Percentiles rank a stretch among this genome's conserved stretches.
Evolutionary conservation across 37 sponge, comb jelly and placozoan genomes (phyloP).

Genomic region (Geodia barretti): DNA sequence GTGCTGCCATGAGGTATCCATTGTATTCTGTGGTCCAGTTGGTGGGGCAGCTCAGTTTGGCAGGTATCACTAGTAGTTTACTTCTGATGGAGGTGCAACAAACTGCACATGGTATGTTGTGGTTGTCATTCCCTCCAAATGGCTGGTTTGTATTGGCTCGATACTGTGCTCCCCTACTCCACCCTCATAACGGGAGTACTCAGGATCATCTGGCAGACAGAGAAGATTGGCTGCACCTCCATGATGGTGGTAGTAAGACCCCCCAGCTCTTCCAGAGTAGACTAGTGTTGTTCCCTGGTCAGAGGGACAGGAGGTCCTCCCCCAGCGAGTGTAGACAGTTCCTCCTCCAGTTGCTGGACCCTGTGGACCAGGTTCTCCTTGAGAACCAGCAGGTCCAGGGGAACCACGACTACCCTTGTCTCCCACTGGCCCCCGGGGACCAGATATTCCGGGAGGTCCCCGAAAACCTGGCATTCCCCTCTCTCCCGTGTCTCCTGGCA

Average conservation of each 20-base stretch:
- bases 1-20: slow-evolving; percentile 41
- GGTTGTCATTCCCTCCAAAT: no score
- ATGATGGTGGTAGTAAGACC: background rate
- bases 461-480: no score
- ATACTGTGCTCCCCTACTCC: slow-evolving; percentile 51
- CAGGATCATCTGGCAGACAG: slow-evolving; percentile 14
- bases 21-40: slow-evolving; percentile 47
- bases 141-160: slow-evolving; percentile 8
- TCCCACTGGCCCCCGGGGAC: no score
- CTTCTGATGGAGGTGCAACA: slow-evolving; percentile 18
- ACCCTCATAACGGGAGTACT: slow-evolving; percentile 8
- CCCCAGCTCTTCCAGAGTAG: slow-evolving; percentile 3
- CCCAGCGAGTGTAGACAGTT: no score
- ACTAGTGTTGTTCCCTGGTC: background rate
- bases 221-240: slow-evolving; percentile 15
- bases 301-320: no score
- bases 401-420: no score
- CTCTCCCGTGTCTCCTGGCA: no score
- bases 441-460: no score
- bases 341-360: no score
- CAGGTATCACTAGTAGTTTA: slow-evolving; percentile 32
- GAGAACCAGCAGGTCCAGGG: no score
- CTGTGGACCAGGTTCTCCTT: no score
- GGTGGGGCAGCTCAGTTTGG: slow-evolving; percentile 8
- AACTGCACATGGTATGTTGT: slow-evolving; percentile 44